Evolutionary conservation across 2,888 invertebrate species (phyloP), one percentile per base, ranked within the genome.

Genomic region (Podotricha telesiphe): DNA sequence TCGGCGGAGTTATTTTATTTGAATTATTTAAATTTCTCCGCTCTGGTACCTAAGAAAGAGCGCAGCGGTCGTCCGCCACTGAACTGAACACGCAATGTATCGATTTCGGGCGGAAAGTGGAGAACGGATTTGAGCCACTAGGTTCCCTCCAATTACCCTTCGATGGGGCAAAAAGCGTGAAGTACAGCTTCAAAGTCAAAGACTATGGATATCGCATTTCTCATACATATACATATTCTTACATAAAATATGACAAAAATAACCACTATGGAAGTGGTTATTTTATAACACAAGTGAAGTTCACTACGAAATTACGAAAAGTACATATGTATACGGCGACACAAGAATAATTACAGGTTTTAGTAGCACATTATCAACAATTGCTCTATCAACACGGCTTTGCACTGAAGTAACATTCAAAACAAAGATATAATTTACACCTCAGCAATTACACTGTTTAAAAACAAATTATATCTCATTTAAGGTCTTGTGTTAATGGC

Each of bases 261-360:
- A 20, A 50, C 15, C 28, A 53, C 53, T 53, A n/a, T n/a, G n/a
- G n/a, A n/a, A n/a, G n/a, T n/a, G n/a, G n/a, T 53, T 28, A 28
- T 28, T 15, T 20, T 10, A 53, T 8, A 28, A 42, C 37, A 40
- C 56, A 17, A 58, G n/a, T 42, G 7, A 11, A 58, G 58, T 20
- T 13, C 15, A 40, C 20, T n/a, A 7, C 15, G 15, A 20, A 15
- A 42, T 15, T 20, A 53, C 28, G 1, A 56, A 37, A 11, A 37
- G 20, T 0, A 42, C 42, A 58, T 28, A 28, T 6, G 2, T 37
- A 56, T n/a, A n/a, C n/a, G n/a, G 15, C 40, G 19, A 58, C 13
- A 58, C 20, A 42, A 42, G 10, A 42, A 58, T 56, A 58, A 58
- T 58, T 8, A 58, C n/a, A 58, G 15, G 42, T 58, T 22, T 42